Percentiles rank a stretch among this genome's conserved stretches.
Conservation (phyloP, 2,888 invertebrate species). For the Tridacna crocea region DNA sequence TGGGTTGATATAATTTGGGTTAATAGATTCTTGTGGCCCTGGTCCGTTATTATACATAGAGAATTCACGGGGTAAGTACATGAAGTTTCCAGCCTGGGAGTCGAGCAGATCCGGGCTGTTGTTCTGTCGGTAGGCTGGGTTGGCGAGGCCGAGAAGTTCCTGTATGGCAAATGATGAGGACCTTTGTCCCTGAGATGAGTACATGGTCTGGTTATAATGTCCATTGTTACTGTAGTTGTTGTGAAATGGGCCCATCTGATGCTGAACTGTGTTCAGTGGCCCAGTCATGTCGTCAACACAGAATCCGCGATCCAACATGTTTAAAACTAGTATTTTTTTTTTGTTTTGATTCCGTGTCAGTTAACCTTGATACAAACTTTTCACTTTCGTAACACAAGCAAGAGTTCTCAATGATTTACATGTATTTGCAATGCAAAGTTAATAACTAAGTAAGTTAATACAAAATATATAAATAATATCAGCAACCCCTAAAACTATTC, state of each 20-base stretch:
- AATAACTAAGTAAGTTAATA: too few species aligned
- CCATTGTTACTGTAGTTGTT: conserved; percentile 66
- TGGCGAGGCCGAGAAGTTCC: conserved; percentile 90
- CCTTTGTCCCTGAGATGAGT: conserved; percentile 87
- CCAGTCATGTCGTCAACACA: conserved; percentile 63
- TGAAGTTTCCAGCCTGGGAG: conserved; percentile 57
- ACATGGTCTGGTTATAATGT: conserved; percentile 70
- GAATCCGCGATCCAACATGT: conserved; percentile 57
- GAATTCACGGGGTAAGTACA: conserved; percentile 55
- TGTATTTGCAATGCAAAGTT: too few species aligned
- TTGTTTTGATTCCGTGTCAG: too few species aligned
- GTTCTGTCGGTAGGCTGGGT: conserved; percentile 45
- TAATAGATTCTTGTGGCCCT: conserved; percentile 41
- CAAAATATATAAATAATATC: too few species aligned
- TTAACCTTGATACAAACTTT: too few species aligned
- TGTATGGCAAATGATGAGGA: conserved; percentile 93
- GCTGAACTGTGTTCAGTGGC: conserved; percentile 54
- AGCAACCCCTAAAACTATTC: too few species aligned
- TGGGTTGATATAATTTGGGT: conserved; percentile 34
- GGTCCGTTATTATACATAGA: conserved; percentile 44
- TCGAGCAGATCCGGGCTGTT: conserved; percentile 72
- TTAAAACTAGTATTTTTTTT: neutral
- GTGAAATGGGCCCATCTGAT: conserved; percentile 66
- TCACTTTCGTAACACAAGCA: too few species aligned
- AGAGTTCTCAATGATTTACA: too few species aligned